A percentile compares a stretch with the other conserved stretches of the same genome.
phyloP scores from a whole-genome alignment of 2,888 invertebrate genomes.

The Caenorhabditis sp. region DNA sequence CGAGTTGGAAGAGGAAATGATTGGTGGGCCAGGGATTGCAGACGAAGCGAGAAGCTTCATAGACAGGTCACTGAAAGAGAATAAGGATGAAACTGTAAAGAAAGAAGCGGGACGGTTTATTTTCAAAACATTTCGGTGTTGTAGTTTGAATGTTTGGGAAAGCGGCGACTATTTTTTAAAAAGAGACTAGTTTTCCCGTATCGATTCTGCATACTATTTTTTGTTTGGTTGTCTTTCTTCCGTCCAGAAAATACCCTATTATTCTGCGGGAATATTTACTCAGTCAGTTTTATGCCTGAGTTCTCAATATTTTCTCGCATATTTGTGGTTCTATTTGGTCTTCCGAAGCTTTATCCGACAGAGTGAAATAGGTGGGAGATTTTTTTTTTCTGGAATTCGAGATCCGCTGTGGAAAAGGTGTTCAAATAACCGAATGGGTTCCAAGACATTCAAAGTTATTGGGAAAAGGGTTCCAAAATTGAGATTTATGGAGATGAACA shows the following conservation, averaged over 20 bases:
- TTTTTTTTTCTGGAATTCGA: background rate
- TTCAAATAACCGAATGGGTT: background rate
- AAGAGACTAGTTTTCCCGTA: constrained; percentile 40
- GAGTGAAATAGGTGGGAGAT: background rate
- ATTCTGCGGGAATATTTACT: constrained; percentile 40
- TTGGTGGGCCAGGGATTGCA: constrained; percentile 59
- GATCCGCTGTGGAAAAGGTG: constrained; percentile 7
- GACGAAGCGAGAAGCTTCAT: constrained; percentile 56
- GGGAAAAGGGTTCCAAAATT: too few species aligned
- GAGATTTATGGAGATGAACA: too few species aligned
- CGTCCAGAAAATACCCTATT: constrained; percentile 18
- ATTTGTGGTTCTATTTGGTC: background rate
- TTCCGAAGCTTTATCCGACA: background rate
- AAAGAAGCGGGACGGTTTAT: constrained; percentile 31
- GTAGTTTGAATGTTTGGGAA: constrained; percentile 40
- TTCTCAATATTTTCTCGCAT: background rate
- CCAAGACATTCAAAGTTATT: background rate
- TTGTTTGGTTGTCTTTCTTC: background rate
- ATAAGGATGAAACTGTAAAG: background rate
- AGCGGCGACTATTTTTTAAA: constrained; percentile 31
- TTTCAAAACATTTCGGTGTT: constrained; percentile 49
- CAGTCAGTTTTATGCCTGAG: constrained; percentile 9
- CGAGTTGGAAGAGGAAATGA: constrained; percentile 52
- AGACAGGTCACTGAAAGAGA: constrained; percentile 44
- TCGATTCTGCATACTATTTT: constrained; percentile 32